A percentile compares a stretch with the other conserved stretches of the same genome.
Conservation (phyloP, 1,140 invertebrate species). For the Sesamia nonagrioides region DNA sequence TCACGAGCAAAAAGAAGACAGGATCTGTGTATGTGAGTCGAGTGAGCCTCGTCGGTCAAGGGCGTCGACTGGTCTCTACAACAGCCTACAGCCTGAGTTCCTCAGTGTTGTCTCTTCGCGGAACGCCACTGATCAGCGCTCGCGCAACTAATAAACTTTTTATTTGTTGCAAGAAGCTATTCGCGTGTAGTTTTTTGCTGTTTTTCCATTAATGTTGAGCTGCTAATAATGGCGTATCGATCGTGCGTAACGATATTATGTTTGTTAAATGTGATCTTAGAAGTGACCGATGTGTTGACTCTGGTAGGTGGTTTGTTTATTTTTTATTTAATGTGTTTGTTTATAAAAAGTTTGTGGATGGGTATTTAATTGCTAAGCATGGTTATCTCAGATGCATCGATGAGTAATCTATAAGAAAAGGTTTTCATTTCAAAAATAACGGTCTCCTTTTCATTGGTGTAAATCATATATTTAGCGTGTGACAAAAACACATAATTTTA, state of each 20-base stretch:
- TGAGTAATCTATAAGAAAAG: background rate
- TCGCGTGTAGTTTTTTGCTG: conserved; percentile 50
- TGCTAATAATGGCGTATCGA: conserved; percentile 58
- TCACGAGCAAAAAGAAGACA: conserved; percentile 50
- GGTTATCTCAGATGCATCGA: no score
- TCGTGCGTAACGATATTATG: conserved; percentile 64
- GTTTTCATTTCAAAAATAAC: background rate
- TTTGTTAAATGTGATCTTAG: conserved; percentile 65
- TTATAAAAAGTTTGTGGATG: background rate
- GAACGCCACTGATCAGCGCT: conserved; percentile 38
- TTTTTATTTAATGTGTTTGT: background rate
- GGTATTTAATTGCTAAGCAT: background rate
- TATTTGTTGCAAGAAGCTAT: conserved; percentile 24
- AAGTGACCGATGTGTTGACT: conserved; percentile 62
- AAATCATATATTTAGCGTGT: no score
- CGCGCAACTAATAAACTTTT: background rate
- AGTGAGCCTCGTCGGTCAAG: conserved; percentile 75
- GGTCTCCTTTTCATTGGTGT: background rate
- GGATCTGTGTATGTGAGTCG: conserved; percentile 64
- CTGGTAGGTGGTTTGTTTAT: conserved; percentile 61
- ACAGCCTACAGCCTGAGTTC: conserved; percentile 51
- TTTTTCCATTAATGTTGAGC: conserved; percentile 21
- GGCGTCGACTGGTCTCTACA: conserved; percentile 61
- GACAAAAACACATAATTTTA: no score
- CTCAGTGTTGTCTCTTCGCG: conserved; percentile 56